Base-by-base conservation (phyloP, 2,888 invertebrate species). In the Anoplius nigerrimus region DNA sequence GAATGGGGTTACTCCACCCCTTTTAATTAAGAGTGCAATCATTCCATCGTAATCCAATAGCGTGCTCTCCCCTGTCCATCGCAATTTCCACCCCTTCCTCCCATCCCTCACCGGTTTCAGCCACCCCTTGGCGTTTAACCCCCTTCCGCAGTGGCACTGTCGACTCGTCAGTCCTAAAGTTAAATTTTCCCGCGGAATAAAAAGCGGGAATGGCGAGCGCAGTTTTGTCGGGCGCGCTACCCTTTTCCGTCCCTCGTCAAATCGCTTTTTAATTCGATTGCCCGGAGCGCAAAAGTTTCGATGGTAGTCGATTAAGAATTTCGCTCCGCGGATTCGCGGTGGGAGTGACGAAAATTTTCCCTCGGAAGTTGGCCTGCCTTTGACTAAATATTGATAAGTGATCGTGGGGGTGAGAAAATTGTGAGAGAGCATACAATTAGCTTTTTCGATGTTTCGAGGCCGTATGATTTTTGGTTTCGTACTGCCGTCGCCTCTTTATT, bases 11-110 rank as follows among this genome's bases (percentile, higher is more conserved):
- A 59, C 48, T 16, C 46, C 48, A 54, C 68, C 63, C 55, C 66
- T 69, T 76, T 79, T 77, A 76, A 79, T 77, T 78, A 79, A 76
- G 64, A 71, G 70, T 57, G 79, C 76, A 79, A 78, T 79, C 79
- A 79, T 79, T 79, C 71, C 63, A 75, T 79, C 71, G 79, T 79
- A 79, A 79, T 79, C 73, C 75, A 75, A 79, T 77, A 79, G 67
- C 66, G 65, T 72, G 71, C 72, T 66, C 65, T 18, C 54, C 22
- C 57, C 69, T 71, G 64, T 66, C 69, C 65, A 68, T 71, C 67
- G 71, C 56, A 54, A 71, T 67, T 69, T 62, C 64, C 6, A 8
- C 34, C 55, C 52, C 51, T 42, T 42, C 48, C 22, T 34, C 2
- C 22, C 22, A 20, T 21, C 22, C 24, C 24, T 0, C 8, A 22